A percentile compares a stretch with the other conserved stretches of the same genome.
Evolutionary conservation across 2,113 vertebrate species (phyloP).

Genomic region (Anser brachyrhynchus): DNA sequence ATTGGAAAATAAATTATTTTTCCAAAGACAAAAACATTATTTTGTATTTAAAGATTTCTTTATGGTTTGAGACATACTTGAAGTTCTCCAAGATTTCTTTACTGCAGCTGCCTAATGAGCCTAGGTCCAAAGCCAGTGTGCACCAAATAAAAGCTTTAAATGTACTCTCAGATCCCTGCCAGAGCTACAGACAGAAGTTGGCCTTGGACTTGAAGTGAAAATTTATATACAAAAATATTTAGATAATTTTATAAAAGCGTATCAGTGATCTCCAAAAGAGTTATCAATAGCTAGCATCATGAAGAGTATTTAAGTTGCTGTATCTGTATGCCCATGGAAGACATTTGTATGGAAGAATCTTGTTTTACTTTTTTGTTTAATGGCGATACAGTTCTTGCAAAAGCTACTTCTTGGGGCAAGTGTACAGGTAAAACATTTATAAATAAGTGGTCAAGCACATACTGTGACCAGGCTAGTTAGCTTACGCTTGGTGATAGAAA

Average conservation of each 20-base stretch:
- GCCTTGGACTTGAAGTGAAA: background rate
- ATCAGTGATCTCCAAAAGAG: too few relatives aligned
- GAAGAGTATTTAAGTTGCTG: background rate
- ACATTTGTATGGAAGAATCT: background rate
- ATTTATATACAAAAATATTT: background rate
- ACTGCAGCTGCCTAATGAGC: constrained; percentile 33
- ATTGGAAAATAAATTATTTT: background rate
- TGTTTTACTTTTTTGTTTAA: background rate
- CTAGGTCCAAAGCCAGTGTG: constrained; percentile 33
- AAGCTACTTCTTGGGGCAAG: background rate
- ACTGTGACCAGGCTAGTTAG: background rate
- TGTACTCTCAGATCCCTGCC: constrained; percentile 9
- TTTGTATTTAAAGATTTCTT: background rate
- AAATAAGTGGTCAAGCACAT: background rate
- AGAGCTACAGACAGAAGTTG: background rate
- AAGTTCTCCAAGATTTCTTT: background rate
- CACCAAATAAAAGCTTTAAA: constrained; percentile 50
- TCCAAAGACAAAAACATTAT: background rate
- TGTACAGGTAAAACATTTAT: background rate
- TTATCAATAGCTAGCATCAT: background rate
- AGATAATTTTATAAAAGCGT: background rate
- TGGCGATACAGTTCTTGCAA: background rate
- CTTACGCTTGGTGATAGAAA: background rate
- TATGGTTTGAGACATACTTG: constrained; percentile 17
- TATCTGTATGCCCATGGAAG: background rate